Evolutionary conservation across 2,888 invertebrate genomes (phyloP).

Genomic region (Nipponacmea schrenckii): DNA sequence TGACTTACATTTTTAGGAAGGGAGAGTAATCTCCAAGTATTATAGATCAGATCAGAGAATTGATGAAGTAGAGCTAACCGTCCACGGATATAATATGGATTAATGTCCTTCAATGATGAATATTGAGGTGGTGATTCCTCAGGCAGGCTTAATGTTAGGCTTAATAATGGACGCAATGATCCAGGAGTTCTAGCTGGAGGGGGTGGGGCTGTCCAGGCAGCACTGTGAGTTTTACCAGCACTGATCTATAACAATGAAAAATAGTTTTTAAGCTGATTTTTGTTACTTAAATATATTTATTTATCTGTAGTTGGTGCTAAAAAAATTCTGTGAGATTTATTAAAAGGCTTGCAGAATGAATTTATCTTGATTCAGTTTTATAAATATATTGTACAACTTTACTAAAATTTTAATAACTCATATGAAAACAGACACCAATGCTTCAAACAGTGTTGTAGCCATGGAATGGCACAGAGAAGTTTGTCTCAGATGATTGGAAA

Average conservation of each 20-base stretch:
- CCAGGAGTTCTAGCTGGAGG: constrained; percentile 70
- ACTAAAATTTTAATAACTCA: too few relatives aligned
- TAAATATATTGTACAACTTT: too few relatives aligned
- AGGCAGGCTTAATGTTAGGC: constrained; percentile 70
- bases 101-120: constrained; percentile 70
- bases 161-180: constrained; percentile 68
- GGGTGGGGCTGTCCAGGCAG: constrained; percentile 74
- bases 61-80: constrained; percentile 73
- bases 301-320: not conserved
- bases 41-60: constrained; percentile 75
- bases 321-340: too few relatives aligned
- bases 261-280: not conserved
- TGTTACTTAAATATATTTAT: not conserved
- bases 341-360: too few relatives aligned
- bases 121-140: constrained; percentile 73
- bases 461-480: too few relatives aligned
- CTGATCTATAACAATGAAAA: constrained; percentile 69
- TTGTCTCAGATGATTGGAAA: too few relatives aligned
- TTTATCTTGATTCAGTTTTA: too few relatives aligned
- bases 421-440: too few relatives aligned
- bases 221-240: constrained; percentile 75
- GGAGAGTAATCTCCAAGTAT: constrained; percentile 70
- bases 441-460: too few relatives aligned
- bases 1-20: constrained; percentile 46
- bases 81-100: constrained; percentile 71